phyloP scores from a whole-genome alignment of 2,797 vertebrate species.

The Malacoctenus gilli region DNA sequence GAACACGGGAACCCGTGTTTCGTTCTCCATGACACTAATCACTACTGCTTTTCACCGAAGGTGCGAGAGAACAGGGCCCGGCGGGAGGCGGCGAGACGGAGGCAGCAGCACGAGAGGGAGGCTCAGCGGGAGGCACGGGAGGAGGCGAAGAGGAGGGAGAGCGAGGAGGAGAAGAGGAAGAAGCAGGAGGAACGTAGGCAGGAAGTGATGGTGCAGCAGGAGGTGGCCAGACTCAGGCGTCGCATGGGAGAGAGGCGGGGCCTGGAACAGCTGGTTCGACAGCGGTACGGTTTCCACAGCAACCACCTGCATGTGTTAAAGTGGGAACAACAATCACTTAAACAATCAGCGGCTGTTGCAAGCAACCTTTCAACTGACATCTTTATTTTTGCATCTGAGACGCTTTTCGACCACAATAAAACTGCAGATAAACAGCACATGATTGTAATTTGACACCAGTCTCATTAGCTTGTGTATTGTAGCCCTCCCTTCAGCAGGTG shows the following conservation, averaged over 20 bases:
- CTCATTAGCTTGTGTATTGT: too few relatives aligned
- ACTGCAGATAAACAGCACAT: too few relatives aligned
- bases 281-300: slow-evolving; percentile 77
- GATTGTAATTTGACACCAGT: too few relatives aligned
- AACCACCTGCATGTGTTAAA: slow-evolving; percentile 16
- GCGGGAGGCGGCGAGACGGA: slow-evolving; percentile 81
- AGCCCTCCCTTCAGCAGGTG: too few relatives aligned
- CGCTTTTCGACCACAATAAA: too few relatives aligned
- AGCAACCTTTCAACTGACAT: slow-evolving; percentile 6
- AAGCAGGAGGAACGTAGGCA: slow-evolving; percentile 81
- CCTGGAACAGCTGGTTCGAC: slow-evolving; percentile 76
- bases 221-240: slow-evolving; percentile 87
- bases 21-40: slow-evolving; percentile 27
- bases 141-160: slow-evolving; percentile 81
- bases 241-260: slow-evolving; percentile 85
- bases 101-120: slow-evolving; percentile 76
- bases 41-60: slow-evolving; percentile 64
- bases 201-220: slow-evolving; percentile 86
- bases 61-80: slow-evolving; percentile 88
- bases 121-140: slow-evolving; percentile 74
- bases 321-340: neutral
- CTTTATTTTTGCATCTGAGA: too few relatives aligned
- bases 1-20: neutral
- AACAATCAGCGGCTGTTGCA: slow-evolving; percentile 24
- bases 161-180: slow-evolving; percentile 80